A percentile compares a stretch with the other conserved stretches of the same genome.
Conservation (phyloP, 2,888 invertebrate genomes). For the Eupsilia transversa region DNA sequence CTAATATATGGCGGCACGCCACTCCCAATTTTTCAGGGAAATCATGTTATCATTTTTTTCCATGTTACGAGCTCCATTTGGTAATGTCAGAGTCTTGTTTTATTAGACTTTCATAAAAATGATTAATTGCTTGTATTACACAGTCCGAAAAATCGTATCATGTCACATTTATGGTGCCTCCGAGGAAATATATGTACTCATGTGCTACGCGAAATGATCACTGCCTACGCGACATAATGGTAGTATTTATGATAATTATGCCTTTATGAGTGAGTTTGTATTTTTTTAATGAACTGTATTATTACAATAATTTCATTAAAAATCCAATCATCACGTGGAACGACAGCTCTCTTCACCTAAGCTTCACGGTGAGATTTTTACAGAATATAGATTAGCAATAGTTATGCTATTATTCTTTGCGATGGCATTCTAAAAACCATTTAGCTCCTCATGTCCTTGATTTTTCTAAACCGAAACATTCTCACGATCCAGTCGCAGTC, state of each 20-base stretch:
- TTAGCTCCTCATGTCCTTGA: conserved; percentile 27
- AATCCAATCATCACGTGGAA: too few relatives aligned
- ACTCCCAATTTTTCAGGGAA: conserved; percentile 17
- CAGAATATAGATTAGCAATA: too few relatives aligned
- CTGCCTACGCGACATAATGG: background rate
- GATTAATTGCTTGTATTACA: conserved; percentile 43
- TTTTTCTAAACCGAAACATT: conserved; percentile 48
- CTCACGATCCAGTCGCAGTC: conserved; percentile 68
- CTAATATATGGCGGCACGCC: background rate
- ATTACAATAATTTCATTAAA: too few relatives aligned
- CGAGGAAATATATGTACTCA: conserved; percentile 7
- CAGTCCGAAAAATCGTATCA: conserved; percentile 23
- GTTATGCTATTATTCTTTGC: too few relatives aligned
- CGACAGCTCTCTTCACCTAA: too few relatives aligned
- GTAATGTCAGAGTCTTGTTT: conserved; percentile 34
- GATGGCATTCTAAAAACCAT: background rate
- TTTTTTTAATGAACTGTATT: background rate
- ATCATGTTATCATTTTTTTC: conserved; percentile 10
- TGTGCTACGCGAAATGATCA: conserved; percentile 6
- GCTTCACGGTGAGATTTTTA: too few relatives aligned
- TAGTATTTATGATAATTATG: background rate
- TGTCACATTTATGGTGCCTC: conserved; percentile 6
- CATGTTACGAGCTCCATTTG: conserved; percentile 21
- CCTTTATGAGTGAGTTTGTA: background rate
- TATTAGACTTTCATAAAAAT: conserved; percentile 20